These are phyloP conservation scores for Siphamia tubifer DNA, from an alignment of 2,113 vertebrate genomes.

Conservation along the genomic window DNA sequence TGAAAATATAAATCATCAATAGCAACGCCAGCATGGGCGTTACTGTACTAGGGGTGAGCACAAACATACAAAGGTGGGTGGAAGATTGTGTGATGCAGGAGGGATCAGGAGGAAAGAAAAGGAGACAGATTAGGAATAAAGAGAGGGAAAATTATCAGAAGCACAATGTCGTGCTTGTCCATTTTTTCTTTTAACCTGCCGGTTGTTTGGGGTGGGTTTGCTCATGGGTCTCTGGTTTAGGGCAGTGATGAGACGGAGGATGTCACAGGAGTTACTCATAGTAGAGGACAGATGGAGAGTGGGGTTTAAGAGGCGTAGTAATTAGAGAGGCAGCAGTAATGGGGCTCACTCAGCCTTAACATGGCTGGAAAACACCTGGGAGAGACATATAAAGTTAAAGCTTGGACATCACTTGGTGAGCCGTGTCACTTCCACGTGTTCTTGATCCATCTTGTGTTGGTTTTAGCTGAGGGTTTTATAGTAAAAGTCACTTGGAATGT, in stretches of 20 bases:
- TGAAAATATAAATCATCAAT: neutral
- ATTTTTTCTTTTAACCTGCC: constrained; percentile 35
- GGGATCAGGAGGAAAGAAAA: constrained; percentile 10
- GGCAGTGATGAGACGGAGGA: constrained; percentile 9
- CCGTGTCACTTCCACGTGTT: neutral
- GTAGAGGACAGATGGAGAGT: constrained; percentile 27
- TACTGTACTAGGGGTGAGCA: constrained; percentile 27
- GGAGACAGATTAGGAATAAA: constrained; percentile 36
- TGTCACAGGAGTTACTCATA: constrained; percentile 33
- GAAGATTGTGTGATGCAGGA: constrained; percentile 35
- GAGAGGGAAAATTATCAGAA: constrained; percentile 46
- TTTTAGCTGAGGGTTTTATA: neutral
- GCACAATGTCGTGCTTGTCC: constrained; percentile 5
- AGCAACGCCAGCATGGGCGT: constrained; percentile 17
- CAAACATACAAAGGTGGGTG: constrained; percentile 31
- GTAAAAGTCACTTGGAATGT: neutral
- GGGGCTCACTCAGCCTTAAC: constrained; percentile 16
- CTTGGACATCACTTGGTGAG: constrained; percentile 2
- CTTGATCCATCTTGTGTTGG: neutral
- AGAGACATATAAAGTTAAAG: constrained; percentile 44
- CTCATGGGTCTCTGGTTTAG: constrained; percentile 34
- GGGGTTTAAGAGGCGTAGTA: constrained; percentile 41
- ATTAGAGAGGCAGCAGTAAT: constrained; percentile 12
- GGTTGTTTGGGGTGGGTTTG: constrained; percentile 25
- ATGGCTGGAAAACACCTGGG: constrained; percentile 35